Evolutionary conservation across 1,140 invertebrate species (phyloP).

Genomic region (Nylanderia fulva): DNA sequence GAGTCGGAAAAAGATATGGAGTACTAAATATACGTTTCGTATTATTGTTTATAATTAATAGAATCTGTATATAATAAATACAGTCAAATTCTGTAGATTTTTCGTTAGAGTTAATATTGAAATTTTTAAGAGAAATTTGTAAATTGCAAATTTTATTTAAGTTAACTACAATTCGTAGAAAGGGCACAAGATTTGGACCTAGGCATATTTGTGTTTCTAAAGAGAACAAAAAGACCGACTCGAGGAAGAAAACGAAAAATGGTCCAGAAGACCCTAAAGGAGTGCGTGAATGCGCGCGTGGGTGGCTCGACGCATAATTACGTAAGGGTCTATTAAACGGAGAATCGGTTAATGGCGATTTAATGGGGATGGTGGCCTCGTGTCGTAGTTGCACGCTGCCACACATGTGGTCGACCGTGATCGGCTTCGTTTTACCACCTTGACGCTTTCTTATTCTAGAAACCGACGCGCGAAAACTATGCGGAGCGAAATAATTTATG

Average conservation of each 20-base stretch:
- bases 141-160: not conserved
- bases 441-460: constrained; percentile 26
- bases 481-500: constrained; percentile 14
- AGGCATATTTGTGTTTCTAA: not conserved
- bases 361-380: constrained; percentile 45
- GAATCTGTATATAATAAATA: too few species aligned
- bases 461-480: not conserved
- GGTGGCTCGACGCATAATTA: constrained; percentile 58
- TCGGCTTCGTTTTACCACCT: constrained; percentile 15
- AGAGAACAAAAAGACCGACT: not conserved
- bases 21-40: too few species aligned
- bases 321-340: constrained; percentile 60
- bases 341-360: constrained; percentile 57
- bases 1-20: too few species aligned
- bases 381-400: constrained; percentile 39
- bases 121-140: not conserved
- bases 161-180: too few species aligned
- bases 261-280: constrained; percentile 6
- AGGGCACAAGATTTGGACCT: too few species aligned
- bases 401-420: constrained; percentile 24
- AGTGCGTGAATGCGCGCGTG: constrained; percentile 47
- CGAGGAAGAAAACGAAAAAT: constrained; percentile 38
- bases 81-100: too few species aligned
- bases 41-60: too few species aligned
- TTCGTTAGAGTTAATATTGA: not conserved